Base-by-base conservation (phyloP, 2,113 vertebrate species). In the Salminus brasiliensis region DNA sequence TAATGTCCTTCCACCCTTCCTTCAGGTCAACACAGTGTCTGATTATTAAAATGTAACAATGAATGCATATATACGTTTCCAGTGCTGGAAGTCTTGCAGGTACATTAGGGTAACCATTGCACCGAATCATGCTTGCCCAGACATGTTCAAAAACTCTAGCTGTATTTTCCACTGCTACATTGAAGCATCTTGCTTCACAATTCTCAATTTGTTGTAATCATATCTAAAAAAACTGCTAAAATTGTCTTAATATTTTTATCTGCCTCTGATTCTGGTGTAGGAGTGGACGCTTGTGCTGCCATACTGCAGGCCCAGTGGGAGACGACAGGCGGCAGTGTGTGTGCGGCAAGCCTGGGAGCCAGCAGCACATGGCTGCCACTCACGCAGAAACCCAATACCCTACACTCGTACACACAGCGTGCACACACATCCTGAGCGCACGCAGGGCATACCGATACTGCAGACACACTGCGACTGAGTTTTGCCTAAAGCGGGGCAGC, bases 271-370 rank as follows among this genome's bases (percentile, higher is more conserved):
- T 70, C 39, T 27, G 16, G 39, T 69, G 27, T 57, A 7, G 21
- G 15, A 32, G 23, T 68, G 15, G 16, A 23, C 34, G 76, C 62
- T 72, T 72, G 25, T 60, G 21, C 65, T 55, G 36, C 67, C 12
- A 32, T 49, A 29, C 21, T 52, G 57, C 63, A 70, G 70, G n/a
- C 43, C 55, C 60, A 6, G 12, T 65, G 63, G 66, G 73, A 80
- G 69, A 72, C 82, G 74, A 62, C 69, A 84, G 69, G 82, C 25
- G 69, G 82, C 78, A 49, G 62, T 77, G 52, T 62, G 39, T 67
- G 57, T 73, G 63, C 76, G 68, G 74, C 29, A 36, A 25, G 60
- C 32, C 66, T 65, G 16, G 78, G 57, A 63, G 23, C 36, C n/a
- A 43, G 76, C 67, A 81, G 36, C 45, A 72, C 25, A 62, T 60